Evolutionary conservation across 1,140 invertebrate genomes (phyloP).

Genomic region (Halesus radiatus): DNA sequence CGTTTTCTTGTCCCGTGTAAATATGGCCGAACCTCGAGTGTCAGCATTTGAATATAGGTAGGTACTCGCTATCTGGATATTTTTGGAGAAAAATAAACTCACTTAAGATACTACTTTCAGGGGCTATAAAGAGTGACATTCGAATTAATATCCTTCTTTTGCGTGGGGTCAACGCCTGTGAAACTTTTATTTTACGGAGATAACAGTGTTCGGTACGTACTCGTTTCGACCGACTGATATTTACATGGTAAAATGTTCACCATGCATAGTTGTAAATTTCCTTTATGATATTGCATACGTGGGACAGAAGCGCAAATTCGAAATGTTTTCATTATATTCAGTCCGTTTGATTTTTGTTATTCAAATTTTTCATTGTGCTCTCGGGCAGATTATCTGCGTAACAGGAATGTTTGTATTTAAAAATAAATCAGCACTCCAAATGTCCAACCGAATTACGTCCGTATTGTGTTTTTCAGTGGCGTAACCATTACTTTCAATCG

Average conservation of each 20-base stretch:
- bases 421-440: constrained; percentile 29
- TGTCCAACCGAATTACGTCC: constrained; percentile 5
- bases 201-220: background rate
- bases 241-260: no score
- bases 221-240: no score
- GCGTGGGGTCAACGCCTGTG: background rate
- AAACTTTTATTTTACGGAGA: constrained; percentile 17
- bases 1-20: constrained; percentile 10
- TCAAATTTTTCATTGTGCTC: background rate
- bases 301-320: background rate
- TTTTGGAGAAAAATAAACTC: background rate
- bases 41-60: constrained; percentile 5
- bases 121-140: constrained; percentile 6
- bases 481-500: constrained; percentile 53
- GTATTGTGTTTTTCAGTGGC: constrained; percentile 46
- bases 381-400: constrained; percentile 13
- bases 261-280: no score
- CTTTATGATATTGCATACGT: no score
- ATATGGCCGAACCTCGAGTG: constrained; percentile 6
- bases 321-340: constrained; percentile 2
- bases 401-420: constrained; percentile 3
- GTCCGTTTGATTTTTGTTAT: constrained; percentile 15
- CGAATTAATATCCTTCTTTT: background rate
- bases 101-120: background rate
- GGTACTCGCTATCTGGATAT: background rate